phyloP scores from a whole-genome alignment of 1,140 invertebrate genomes.

The Tetramorium simillimum region DNA sequence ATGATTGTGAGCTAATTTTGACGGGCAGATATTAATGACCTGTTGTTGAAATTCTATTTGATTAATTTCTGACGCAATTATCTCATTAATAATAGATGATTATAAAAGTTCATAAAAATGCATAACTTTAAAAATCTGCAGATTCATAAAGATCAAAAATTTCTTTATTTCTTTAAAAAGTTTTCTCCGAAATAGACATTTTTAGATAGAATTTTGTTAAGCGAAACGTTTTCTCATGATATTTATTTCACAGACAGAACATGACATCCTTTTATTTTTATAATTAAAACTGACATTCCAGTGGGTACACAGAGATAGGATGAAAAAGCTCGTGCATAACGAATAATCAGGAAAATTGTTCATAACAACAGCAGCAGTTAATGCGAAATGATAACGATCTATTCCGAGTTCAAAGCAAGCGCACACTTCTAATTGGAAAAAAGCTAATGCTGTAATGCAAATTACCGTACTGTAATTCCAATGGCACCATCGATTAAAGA shows the following conservation, averaged over 20 bases:
- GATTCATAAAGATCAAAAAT: background rate
- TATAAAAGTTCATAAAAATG: constrained; percentile 5
- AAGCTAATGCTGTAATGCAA: background rate
- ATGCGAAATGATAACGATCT: background rate
- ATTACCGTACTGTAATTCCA: background rate
- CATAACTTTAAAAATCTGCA: background rate
- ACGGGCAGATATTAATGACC: constrained; percentile 23
- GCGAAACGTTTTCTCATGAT: background rate
- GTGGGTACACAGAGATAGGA: background rate
- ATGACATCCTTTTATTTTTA: background rate
- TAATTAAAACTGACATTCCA: constrained; percentile 4
- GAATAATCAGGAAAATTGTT: constrained; percentile 3
- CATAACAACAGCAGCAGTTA: background rate
- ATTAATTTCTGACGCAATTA: background rate
- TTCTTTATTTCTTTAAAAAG: background rate
- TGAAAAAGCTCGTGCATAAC: background rate
- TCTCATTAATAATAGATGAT: background rate
- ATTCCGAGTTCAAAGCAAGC: background rate
- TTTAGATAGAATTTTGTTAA: background rate
- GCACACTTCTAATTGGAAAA: background rate
- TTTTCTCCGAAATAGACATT: background rate
- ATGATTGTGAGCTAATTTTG: background rate
- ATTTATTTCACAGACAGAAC: background rate
- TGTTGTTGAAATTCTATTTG: background rate
- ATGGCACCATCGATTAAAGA: background rate